These are phyloP conservation scores for Bombyx huttoni DNA, from an alignment of 2,888 invertebrate genomes.

Conservation along the genomic window DNA sequence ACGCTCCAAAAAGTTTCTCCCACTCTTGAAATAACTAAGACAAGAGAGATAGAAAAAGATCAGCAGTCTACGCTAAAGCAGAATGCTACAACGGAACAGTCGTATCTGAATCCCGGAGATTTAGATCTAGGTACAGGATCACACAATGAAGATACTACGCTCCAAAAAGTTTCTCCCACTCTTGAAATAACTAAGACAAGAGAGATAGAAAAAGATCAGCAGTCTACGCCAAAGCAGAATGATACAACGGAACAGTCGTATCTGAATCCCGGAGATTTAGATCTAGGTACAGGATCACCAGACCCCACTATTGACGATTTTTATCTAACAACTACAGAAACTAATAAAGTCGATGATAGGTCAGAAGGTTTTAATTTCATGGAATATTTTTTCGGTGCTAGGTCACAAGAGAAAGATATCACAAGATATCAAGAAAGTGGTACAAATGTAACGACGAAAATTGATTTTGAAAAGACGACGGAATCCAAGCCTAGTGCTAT, in stretches of 20 bases:
- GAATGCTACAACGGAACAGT: constrained; percentile 23
- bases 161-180: constrained; percentile 25
- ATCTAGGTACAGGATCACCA: constrained; percentile 51
- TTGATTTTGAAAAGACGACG: constrained; percentile 27
- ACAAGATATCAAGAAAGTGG: constrained; percentile 13
- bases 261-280: constrained; percentile 45
- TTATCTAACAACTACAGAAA: constrained; percentile 37
- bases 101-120: constrained; percentile 36
- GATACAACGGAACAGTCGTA: constrained; percentile 22
- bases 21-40: constrained; percentile 42
- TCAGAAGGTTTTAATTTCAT: constrained; percentile 49
- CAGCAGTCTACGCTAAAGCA: constrained; percentile 17
- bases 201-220: constrained; percentile 12
- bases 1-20: constrained; percentile 23
- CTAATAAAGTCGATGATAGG: constrained; percentile 33
- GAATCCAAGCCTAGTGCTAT: constrained; percentile 29
- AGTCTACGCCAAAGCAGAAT: constrained; percentile 17
- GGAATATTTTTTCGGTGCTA: constrained; percentile 56
- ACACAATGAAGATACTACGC: constrained; percentile 23
- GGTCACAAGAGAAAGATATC: constrained; percentile 34
- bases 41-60: constrained; percentile 13
- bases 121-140: constrained; percentile 52
- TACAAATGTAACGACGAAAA: constrained; percentile 17
- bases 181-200: constrained; percentile 42
- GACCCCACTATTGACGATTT: constrained; percentile 44